phyloP scores from a whole-genome alignment of 2,113 vertebrate species.

The Notarius lentiginosus region DNA sequence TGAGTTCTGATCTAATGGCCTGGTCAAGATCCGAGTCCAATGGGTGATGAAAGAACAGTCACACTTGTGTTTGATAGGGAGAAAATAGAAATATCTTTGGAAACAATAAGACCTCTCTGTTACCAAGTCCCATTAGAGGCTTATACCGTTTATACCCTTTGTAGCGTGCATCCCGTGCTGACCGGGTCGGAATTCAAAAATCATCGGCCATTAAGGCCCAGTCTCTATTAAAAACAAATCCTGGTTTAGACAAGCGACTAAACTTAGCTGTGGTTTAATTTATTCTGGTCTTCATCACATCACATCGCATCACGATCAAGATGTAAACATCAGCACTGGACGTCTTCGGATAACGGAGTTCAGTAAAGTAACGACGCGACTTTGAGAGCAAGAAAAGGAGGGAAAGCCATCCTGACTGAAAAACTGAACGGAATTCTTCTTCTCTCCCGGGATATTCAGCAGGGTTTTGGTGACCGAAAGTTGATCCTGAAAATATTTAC shows the following conservation, averaged over 20 bases:
- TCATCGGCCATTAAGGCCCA: conserved; percentile 14
- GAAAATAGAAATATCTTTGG: conserved; percentile 9
- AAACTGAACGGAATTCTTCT: conserved; percentile 53
- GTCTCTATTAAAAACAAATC: conserved; percentile 31
- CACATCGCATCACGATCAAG: not conserved
- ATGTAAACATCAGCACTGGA: not conserved
- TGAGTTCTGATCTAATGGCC: conserved; percentile 3
- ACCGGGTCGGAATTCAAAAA: conserved; percentile 15
- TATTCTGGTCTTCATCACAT: not conserved
- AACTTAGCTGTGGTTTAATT: not conserved
- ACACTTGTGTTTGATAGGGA: conserved; percentile 40
- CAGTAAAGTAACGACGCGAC: not conserved
- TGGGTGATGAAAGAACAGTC: conserved; percentile 48
- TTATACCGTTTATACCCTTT: not conserved
- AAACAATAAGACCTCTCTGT: conserved; percentile 27
- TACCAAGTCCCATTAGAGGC: conserved; percentile 24
- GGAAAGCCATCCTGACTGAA: conserved; percentile 54
- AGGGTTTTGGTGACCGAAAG: conserved; percentile 60
- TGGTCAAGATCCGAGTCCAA: conserved; percentile 49
- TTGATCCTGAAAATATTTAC: conserved; percentile 70
- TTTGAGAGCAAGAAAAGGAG: not conserved
- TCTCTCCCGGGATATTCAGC: conserved; percentile 55
- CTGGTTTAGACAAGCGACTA: not conserved
- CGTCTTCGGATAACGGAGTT: not conserved
- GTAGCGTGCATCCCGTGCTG: conserved; percentile 6